These are phyloP conservation scores for Apotomis turbidana DNA, from an alignment of 2,888 invertebrate species.

Conservation along the genomic window DNA sequence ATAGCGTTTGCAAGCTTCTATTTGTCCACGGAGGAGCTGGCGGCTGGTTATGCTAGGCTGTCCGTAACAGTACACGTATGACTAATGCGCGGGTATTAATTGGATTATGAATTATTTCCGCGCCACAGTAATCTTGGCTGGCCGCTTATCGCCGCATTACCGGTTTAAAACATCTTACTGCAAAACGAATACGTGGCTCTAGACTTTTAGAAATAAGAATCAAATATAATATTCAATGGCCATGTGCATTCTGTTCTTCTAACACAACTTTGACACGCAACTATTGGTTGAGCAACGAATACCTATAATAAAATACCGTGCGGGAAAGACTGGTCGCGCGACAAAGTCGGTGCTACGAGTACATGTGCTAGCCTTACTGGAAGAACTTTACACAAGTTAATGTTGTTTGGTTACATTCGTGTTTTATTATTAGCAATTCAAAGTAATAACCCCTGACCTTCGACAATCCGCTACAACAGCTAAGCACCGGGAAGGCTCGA, in stretches of 20 bases:
- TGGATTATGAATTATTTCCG: constrained; percentile 29
- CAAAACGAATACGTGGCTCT: neutral
- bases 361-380: neutral
- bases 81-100: constrained; percentile 28
- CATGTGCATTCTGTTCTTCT: no score
- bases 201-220: no score
- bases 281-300: no score
- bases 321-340: no score
- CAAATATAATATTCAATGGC: no score
- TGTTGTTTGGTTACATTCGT: no score
- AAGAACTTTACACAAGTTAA: no score
- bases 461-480: constrained; percentile 4
- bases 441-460: constrained; percentile 29
- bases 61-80: constrained; percentile 22
- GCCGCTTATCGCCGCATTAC: constrained; percentile 7
- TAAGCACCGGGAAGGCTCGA: constrained; percentile 6
- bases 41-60: neutral
- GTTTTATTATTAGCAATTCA: neutral
- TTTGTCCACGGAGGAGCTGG: constrained; percentile 11
- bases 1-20: neutral
- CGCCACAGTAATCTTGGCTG: neutral
- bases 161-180: neutral
- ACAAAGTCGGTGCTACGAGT: no score
- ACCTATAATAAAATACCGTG: no score
- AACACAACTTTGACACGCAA: no score